Base-by-base conservation (phyloP, 1,140 invertebrate species). In the Drosophila punjabiensis region DNA sequence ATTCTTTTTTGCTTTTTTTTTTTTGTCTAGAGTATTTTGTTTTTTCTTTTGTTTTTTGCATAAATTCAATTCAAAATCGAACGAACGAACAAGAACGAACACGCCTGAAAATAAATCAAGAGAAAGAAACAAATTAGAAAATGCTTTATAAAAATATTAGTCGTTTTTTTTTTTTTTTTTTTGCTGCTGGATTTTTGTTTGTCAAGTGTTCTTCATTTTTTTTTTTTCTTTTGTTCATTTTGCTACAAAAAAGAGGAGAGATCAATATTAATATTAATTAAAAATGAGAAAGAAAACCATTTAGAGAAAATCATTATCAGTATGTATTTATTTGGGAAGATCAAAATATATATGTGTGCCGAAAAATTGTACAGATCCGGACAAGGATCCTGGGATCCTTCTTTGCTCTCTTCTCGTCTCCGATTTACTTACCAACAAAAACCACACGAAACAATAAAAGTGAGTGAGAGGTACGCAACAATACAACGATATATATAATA, bases 51-150 rank as follows among this genome's bases (percentile, higher is more conserved):
- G 20, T 13, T 47, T 67, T 60, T 69, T 82, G 69, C 81, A 74
- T 76, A 88, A 88, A 89, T 90, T 90, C 79, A 89, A 89, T 89
- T 90, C 39, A 89, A 89, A 89, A 90, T 89, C 86, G 85, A 89
- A 89, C 70, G 70, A 73, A 73, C 70, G 55, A 74, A 74, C 85
- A 87, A 86, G 80, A 87, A 91, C 81, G 50, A 52, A 84, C 82
- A 91, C 88, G 73, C 83, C 88, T 91, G 88, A 91, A 91, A 91
- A 91, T 88, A 84, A 91, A 88, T 77, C 60, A 91, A 88, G 81
- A 91, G 81, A 91, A 87, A 87, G 73, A 81, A 91, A 91, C 75
- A 90, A 89, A 89, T 89, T 89, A 89, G 86, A 89, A 89, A 86
- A 80, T 79, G 48, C 84, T 76, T 68, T 50, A n/a, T 77, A 77